A percentile compares a stretch with the other conserved stretches of the same genome.
Evolutionary conservation across 2,888 invertebrate species (phyloP).

Genomic region (Rapana venosa): DNA sequence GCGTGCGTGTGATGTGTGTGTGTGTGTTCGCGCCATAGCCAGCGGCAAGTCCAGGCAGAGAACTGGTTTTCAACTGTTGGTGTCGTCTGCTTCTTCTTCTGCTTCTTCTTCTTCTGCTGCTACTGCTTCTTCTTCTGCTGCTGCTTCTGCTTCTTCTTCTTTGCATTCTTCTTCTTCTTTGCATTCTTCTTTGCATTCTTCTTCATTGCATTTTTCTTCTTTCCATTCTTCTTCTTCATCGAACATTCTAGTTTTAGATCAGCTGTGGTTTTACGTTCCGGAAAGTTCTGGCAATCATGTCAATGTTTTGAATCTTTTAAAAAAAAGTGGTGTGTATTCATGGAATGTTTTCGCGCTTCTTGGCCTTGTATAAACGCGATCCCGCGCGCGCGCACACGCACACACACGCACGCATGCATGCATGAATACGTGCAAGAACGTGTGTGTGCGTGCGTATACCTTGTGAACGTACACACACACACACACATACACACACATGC

Average conservation of each 20-base stretch:
- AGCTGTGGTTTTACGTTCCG: too few relatives aligned
- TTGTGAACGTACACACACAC: not conserved
- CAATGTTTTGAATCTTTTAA: too few relatives aligned
- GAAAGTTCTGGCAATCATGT: too few relatives aligned
- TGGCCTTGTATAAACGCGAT: not conserved
- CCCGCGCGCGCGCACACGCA: not conserved
- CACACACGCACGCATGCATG: not conserved
- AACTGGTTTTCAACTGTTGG: not conserved
- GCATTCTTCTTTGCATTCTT: not conserved
- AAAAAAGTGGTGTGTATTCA: too few relatives aligned
- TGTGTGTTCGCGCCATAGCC: not conserved
- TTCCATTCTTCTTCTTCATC: not conserved
- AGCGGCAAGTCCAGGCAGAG: too few relatives aligned
- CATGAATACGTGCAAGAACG: not conserved
- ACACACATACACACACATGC: not conserved
- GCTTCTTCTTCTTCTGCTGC: not conserved
- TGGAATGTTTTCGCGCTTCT: not conserved
- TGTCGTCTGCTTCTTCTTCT: not conserved
- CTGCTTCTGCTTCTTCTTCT: not conserved
- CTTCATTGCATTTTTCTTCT: too few relatives aligned
- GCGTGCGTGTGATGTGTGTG: slow-evolving; percentile 9
- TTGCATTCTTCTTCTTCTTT: not conserved
- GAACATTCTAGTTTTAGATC: not conserved
- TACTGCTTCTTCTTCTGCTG: not conserved
- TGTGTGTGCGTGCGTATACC: not conserved